phyloP scores from a whole-genome alignment of 2,888 invertebrate species.

The Temnothorax ravouxi region DNA sequence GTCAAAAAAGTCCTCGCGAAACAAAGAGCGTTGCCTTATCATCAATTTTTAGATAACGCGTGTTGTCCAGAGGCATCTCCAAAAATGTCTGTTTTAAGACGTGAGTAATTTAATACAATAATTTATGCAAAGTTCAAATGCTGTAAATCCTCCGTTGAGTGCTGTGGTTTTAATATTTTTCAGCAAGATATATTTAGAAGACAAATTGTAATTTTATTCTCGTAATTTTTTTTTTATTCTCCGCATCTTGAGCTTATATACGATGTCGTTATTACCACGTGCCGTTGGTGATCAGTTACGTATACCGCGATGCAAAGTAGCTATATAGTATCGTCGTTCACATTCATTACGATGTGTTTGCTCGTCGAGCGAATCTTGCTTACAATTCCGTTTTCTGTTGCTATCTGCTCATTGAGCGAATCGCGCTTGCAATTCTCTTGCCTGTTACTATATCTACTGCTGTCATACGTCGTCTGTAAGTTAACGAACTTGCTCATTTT shows the following conservation, averaged over 20 bases:
- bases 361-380: not conserved
- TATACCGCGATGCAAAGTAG: conserved; percentile 10
- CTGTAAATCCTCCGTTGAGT: not conserved
- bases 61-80: not conserved
- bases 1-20: not conserved
- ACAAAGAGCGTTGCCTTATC: conserved; percentile 18
- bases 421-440: not conserved
- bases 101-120: not conserved
- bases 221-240: conserved; percentile 31
- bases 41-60: not conserved
- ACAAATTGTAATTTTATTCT: conserved; percentile 14
- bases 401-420: conserved; percentile 7
- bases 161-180: not conserved
- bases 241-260: not conserved
- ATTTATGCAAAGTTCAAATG: conserved; percentile 1
- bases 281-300: not conserved
- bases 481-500: not conserved
- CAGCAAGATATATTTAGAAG: not conserved
- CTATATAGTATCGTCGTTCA: conserved; percentile 10
- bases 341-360: conserved; percentile 14
- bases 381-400: conserved; percentile 1
- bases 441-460: not conserved
- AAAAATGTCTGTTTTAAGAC: not conserved
- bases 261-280: conserved; percentile 20
- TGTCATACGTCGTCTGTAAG: not conserved